phyloP scores from a whole-genome alignment of 2,888 invertebrate species.

The Empis stercorea region DNA sequence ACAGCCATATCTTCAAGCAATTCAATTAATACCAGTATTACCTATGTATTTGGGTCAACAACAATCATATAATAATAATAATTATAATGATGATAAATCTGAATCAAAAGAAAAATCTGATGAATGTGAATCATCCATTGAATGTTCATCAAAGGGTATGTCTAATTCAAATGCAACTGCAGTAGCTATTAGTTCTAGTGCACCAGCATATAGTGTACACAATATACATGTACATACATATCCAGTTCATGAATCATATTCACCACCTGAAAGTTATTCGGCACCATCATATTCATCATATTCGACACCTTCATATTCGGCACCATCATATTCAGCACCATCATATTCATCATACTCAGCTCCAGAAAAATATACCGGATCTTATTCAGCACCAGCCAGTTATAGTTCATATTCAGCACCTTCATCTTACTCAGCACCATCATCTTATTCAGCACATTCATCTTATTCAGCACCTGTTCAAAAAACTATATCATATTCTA shows the following conservation, averaged over 20 bases:
- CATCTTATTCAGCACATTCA: neutral
- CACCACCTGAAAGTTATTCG: neutral
- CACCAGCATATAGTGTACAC: neutral
- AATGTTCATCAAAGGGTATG: neutral
- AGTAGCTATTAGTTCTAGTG: neutral
- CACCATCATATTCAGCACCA: constrained; percentile 2
- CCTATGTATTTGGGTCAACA: too few species aligned
- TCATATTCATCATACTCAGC: neutral
- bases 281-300: constrained; percentile 2
- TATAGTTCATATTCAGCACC: neutral
- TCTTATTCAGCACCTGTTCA: neutral
- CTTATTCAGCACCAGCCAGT: neutral
- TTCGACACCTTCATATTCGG: constrained; percentile 1
- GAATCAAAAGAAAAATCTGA: too few species aligned
- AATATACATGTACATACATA: constrained; percentile 2
- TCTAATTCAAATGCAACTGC: too few species aligned
- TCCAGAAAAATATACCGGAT: neutral
- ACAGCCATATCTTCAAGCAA: too few species aligned
- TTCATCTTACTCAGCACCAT: neutral
- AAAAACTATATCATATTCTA: neutral
- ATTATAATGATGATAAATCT: too few species aligned
- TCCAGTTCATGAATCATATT: neutral
- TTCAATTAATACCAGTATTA: too few species aligned
- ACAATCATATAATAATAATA: too few species aligned
- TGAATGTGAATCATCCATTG: neutral